Conservation (phyloP, 2,113 vertebrate genomes). For the Saguinus midas region DNA sequence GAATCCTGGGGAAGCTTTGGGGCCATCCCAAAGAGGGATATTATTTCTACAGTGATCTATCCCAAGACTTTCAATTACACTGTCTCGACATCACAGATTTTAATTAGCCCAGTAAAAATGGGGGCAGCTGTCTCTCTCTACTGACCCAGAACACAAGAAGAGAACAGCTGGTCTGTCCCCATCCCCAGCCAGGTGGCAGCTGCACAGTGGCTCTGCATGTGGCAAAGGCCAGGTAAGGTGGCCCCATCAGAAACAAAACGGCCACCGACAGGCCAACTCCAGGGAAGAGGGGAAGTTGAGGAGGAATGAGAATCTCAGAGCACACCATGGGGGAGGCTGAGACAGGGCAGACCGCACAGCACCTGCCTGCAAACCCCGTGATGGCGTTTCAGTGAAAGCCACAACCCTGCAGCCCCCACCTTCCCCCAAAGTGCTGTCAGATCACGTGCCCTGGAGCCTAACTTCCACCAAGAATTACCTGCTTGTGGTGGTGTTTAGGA, state of each 20-base stretch:
- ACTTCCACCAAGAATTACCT: background rate
- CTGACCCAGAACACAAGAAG: background rate
- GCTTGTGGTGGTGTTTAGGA: background rate
- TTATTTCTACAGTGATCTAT: background rate
- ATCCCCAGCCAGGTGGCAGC: background rate
- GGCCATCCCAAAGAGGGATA: background rate
- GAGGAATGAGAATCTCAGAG: background rate
- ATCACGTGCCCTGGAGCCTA: background rate
- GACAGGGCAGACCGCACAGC: background rate
- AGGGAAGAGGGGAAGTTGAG: background rate
- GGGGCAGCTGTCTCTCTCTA: background rate
- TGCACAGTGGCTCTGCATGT: rapidly evolving
- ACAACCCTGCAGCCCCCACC: background rate
- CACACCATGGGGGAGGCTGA: background rate
- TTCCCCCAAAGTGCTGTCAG: background rate
- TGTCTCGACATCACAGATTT: background rate
- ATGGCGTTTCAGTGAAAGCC: background rate
- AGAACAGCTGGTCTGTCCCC: background rate
- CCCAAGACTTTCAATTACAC: rapidly evolving
- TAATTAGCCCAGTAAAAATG: background rate
- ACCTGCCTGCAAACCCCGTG: background rate
- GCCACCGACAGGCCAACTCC: no score
- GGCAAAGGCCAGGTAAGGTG: background rate
- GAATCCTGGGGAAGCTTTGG: background rate
- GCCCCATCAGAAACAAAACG: background rate